Base-by-base conservation (phyloP, 2,113 vertebrate species). In the Callospermophilus lateralis region DNA sequence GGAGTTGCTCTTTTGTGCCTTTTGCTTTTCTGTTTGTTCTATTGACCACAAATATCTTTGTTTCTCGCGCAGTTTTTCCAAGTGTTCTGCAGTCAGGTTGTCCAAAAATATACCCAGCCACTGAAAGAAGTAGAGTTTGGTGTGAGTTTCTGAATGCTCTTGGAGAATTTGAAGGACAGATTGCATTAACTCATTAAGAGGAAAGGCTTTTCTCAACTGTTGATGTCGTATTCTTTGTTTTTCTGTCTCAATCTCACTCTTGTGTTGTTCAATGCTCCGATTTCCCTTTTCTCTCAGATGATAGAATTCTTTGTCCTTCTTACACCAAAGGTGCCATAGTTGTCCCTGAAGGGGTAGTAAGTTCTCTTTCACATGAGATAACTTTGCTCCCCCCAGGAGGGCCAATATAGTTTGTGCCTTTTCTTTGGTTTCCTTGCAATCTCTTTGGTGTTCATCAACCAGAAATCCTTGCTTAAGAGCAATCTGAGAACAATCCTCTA, bases 311-410 rank as follows among this genome's bases (percentile, higher is more conserved):
- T 98, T 99, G 34, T 98, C 98, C 80, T 96, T 98, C 88, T 17
- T 95, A 77, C 98, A 98, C 98, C 98, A 98, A 0, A 92, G 28
- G 4, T 98, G 97, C 98, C 98, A 99, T 22, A 98, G 87, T 72
- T 97, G 17, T 51, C 98, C 98, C 76, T 98, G 98, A 32, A 98
- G 95, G 3, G 98, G 98, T 13, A 98, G 53, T 85, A 98, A 86
- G 0, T 61, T 87, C 68, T 98, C 86, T 89, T 98, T 99, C 34
- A 98, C 96, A 8, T 78, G 45, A 42, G 93, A 88, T 45, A 98
- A 87, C 0, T 96, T 28, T 6, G n/a, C 83, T 28, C 94, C 67
- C 89, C 65, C 3, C 39, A 98, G 8, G 32, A 98, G 55, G 0
- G 42, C 7, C 42, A 96, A n/a, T 39, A 98, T 53, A 24, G 9